These are phyloP conservation scores for Aporophyla nigra DNA, from an alignment of 2,888 invertebrate genomes.

Conservation along the genomic window DNA sequence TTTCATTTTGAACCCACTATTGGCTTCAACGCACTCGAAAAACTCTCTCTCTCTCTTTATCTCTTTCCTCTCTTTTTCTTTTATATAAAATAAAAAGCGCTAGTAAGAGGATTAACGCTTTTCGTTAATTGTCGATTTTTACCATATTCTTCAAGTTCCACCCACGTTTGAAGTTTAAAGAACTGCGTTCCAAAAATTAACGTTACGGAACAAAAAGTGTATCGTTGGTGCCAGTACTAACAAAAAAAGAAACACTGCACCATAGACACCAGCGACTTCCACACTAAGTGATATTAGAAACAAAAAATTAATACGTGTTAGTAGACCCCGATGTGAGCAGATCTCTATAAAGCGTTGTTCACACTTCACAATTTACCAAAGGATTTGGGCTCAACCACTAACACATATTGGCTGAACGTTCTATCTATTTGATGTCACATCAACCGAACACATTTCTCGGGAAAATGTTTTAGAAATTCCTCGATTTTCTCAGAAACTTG, in stretches of 20 bases:
- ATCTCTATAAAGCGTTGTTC: background rate
- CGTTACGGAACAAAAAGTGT: background rate
- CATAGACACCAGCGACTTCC: background rate
- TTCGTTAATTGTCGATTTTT: too few species aligned
- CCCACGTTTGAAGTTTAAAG: too few species aligned
- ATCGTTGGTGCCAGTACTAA: background rate
- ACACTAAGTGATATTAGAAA: background rate
- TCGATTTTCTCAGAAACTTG: slow-evolving; percentile 4
- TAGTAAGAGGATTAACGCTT: too few species aligned
- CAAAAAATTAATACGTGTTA: background rate
- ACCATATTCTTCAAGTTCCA: too few species aligned
- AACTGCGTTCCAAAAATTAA: background rate
- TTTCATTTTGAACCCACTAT: too few species aligned
- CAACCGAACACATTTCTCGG: slow-evolving; percentile 6
- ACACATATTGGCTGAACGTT: background rate
- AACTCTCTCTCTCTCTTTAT: too few species aligned
- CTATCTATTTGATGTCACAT: background rate
- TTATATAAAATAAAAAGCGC: too few species aligned
- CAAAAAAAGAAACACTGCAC: background rate
- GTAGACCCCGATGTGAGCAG: background rate
- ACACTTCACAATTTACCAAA: background rate
- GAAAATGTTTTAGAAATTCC: slow-evolving; percentile 7
- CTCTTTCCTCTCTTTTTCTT: too few species aligned
- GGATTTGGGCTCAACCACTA: background rate
- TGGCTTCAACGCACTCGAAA: too few species aligned